Evolutionary conservation across 2,113 vertebrate species (phyloP).

Genomic region (Pseudorhombus dupliciocellatus): DNA sequence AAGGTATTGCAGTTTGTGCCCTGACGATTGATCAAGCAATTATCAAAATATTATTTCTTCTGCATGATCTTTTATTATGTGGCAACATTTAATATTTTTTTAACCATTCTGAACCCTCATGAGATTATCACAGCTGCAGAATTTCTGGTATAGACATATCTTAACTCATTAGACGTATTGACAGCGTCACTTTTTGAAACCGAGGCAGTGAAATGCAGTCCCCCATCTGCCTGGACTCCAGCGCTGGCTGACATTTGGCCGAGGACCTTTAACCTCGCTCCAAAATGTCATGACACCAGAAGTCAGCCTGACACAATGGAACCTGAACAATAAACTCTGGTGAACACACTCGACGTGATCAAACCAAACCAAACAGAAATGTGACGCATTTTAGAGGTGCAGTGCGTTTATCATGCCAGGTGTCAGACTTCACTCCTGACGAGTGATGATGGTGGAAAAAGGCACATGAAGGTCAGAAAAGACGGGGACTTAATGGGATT

Average conservation of each 20-base stretch:
- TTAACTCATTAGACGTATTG: conserved; percentile 39
- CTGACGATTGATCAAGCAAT: background rate
- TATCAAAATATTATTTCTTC: background rate
- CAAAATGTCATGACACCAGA: conserved; percentile 71
- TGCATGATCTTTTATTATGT: background rate
- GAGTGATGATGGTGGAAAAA: conserved; percentile 30
- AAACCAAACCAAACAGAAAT: background rate
- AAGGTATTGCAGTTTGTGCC: background rate
- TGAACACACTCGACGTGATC: conserved; percentile 17
- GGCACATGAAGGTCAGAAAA: conserved; percentile 42
- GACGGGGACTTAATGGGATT: conserved; percentile 39
- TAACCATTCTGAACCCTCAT: background rate
- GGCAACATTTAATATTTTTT: too few relatives aligned
- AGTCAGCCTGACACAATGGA: conserved; percentile 50
- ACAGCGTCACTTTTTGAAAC: conserved; percentile 24
- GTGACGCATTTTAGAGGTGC: conserved; percentile 30
- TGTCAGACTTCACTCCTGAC: conserved; percentile 35
- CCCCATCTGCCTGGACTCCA: conserved; percentile 70
- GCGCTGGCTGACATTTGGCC: conserved; percentile 67
- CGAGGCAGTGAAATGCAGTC: conserved; percentile 44
- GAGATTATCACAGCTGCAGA: background rate
- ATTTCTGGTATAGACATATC: background rate
- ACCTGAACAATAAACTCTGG: conserved; percentile 1
- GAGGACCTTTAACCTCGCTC: conserved; percentile 73
- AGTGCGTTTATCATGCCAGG: conserved; percentile 35